Base-by-base conservation (phyloP, 2,888 invertebrate genomes). In the Stenotaenia linearis region DNA sequence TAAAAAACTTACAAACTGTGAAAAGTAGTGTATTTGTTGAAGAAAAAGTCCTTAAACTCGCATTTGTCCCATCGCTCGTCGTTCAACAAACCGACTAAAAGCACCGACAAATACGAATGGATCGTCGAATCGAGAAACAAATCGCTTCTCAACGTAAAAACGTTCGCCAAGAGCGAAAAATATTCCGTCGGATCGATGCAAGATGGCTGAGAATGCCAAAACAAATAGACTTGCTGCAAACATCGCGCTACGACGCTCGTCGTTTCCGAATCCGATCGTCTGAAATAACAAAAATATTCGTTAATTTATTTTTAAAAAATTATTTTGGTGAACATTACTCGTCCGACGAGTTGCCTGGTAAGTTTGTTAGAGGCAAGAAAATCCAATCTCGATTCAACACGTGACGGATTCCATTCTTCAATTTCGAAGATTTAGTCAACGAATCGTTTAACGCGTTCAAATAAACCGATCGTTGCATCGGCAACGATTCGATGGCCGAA, bases 51-150 rank as follows among this genome's bases (percentile, higher is more conserved):
- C 12, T 23, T 56, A 3, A 23, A 10, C 6, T 56, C 21, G 23
- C 56, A 56, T 4, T 56, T 56, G 6, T 18, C 21, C 81, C 15
- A 84, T 82, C n/a, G 4, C 3, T 86, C 83, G n/a, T 83, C 81
- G 1, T 80, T 79, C 10, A 86, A 83, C 23, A 85, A 82, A 35
- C 84, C 83, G 32, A 85, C 83, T 40, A 90, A 86, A 83, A 90
- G 89, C 82, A 88, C 88, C 69, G 87, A 86, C 15, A 93, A 84
- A 45, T 90, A 86, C 35, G 86, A 80, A 80, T 90, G 89, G n/a
- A 92, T 88, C 82, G 88, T 88, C 0, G 86, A 82, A 80, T 90
- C 89, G 81, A 92, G 87, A 86, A 92, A 92, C 79, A 45, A 45
- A 45, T 45, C 4, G 6, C 32, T 32, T 6, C n/a, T 23, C 10